phyloP scores from a whole-genome alignment of 2,888 invertebrate genomes.

The Agonopterix heracliana region DNA sequence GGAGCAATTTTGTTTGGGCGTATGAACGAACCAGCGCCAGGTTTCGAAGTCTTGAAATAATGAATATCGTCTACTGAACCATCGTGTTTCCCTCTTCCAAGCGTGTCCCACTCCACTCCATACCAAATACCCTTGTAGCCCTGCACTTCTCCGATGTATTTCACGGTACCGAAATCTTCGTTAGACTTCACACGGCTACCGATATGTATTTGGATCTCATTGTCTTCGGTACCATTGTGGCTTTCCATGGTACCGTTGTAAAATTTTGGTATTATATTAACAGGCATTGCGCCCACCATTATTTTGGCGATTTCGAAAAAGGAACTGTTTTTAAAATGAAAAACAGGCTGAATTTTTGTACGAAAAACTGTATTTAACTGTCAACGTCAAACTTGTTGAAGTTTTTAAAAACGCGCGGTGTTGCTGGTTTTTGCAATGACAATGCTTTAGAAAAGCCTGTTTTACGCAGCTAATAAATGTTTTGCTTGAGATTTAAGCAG shows the following conservation, averaged over 20 bases:
- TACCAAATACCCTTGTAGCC: conserved; percentile 87
- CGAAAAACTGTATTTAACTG: conserved; percentile 35
- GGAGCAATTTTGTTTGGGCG: conserved; percentile 86
- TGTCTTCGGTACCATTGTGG: conserved; percentile 64
- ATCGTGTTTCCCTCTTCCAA: conserved; percentile 92
- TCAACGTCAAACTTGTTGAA: conserved; percentile 12
- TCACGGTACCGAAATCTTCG: conserved; percentile 74
- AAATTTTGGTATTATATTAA: conserved; percentile 73
- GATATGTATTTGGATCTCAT: conserved; percentile 65
- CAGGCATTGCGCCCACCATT: conserved; percentile 76
- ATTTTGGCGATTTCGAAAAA: conserved; percentile 64
- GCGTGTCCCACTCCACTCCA: conserved; percentile 98
- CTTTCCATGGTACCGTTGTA: conserved; percentile 68
- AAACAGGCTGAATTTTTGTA: conserved; percentile 56
- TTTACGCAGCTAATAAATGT: too few relatives aligned
- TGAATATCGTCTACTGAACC: conserved; percentile 87
- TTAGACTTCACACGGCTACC: conserved; percentile 62
- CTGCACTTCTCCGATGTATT: conserved; percentile 85
- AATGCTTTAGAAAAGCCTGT: too few relatives aligned
- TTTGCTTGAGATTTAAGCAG: too few relatives aligned
- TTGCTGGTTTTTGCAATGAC: too few relatives aligned
- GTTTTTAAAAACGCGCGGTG: too few relatives aligned
- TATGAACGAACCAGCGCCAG: conserved; percentile 93
- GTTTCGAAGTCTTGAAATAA: conserved; percentile 86
- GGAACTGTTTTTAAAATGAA: conserved; percentile 62